A percentile compares a stretch with the other conserved stretches of the same genome.
Conservation (phyloP, 1,140 invertebrate species). For the Gonioctena quinquepunctata region DNA sequence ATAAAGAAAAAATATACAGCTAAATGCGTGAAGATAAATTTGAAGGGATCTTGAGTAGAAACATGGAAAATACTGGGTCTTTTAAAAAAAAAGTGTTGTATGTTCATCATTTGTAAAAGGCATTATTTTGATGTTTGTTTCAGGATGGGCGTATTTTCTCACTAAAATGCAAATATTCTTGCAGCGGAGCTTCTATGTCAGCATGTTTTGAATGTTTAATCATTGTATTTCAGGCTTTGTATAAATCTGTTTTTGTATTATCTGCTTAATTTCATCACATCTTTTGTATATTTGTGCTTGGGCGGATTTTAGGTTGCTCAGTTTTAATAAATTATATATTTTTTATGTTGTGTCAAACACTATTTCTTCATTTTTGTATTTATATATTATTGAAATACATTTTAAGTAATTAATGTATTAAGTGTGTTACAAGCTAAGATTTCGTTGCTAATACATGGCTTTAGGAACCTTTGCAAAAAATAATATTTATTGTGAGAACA, state of each 20-base stretch:
- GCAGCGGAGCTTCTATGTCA: conserved; percentile 29
- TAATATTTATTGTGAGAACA: neutral
- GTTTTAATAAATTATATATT: conserved; percentile 26
- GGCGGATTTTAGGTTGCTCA: conserved; percentile 11
- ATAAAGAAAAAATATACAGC: no score
- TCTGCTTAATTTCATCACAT: conserved; percentile 16
- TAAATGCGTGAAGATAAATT: no score
- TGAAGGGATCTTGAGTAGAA: no score
- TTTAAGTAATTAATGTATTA: conserved; percentile 10
- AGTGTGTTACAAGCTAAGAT: conserved; percentile 1
- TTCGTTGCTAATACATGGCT: neutral
- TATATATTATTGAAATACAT: conserved; percentile 20
- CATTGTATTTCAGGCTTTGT: neutral
- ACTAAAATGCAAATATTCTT: neutral
- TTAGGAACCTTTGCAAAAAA: neutral
- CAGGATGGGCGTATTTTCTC: neutral
- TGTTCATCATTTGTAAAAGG: no score
- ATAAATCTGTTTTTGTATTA: neutral
- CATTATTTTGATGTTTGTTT: no score
- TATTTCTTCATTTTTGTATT: conserved; percentile 13
- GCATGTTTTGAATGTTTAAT: conserved; percentile 28
- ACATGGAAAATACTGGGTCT: no score
- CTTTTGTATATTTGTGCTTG: conserved; percentile 23
- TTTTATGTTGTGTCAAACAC: conserved; percentile 32
- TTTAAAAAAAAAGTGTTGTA: no score